Base-by-base conservation (phyloP, 2,797 vertebrate genomes). In the Leptodactylus fallax region DNA sequence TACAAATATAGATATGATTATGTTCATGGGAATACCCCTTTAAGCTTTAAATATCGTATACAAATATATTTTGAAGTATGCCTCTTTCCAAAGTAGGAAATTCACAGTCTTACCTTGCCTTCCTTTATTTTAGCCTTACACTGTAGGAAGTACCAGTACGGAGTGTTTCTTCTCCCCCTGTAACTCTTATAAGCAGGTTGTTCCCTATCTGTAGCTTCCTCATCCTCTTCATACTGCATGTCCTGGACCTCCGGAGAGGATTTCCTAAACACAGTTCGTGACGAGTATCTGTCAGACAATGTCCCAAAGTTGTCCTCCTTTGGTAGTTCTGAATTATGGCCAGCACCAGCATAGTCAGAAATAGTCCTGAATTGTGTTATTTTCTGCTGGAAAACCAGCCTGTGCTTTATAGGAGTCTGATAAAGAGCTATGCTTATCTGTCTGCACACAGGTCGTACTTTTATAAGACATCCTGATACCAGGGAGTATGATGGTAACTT, bases 91-190 rank as follows among this genome's bases (percentile, higher is more conserved):
- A 36, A 36, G 2, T 36, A 36, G 36, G 36, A 36, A 36, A 36
- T 4, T 36, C 36, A 4, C 36, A 36, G 36, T 55, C 83, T 89
- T 23, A 99, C 98, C 96, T 97, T 97, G 47, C 96, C 94, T 1
- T 94, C 91, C 89, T 93, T 97, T 79, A 99, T 96, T 81, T 98
- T 96, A 9, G 91, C 95, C 91, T 97, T 99, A 92, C 98, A 98
- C 85, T 91, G 95, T 25, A 98, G 85, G 90, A 98, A 97, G 91
- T 98, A 99, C 98, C 98, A 99, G 88, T 97, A 97, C 0, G 95
- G 91, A 0, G 96, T 99, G 90, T 99, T 98, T 87, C 47, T 96
- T 8, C 63, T 93, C 87, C 36, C 95, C 7, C 58, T 93, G 1
- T 91, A 90, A 0, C 36, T 90, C 19, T 79, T 87, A 0, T 51